Percentiles rank a stretch among this genome's conserved stretches.
Conservation (phyloP, 1,140 invertebrate genomes). For the Eubasilissa regina region DNA sequence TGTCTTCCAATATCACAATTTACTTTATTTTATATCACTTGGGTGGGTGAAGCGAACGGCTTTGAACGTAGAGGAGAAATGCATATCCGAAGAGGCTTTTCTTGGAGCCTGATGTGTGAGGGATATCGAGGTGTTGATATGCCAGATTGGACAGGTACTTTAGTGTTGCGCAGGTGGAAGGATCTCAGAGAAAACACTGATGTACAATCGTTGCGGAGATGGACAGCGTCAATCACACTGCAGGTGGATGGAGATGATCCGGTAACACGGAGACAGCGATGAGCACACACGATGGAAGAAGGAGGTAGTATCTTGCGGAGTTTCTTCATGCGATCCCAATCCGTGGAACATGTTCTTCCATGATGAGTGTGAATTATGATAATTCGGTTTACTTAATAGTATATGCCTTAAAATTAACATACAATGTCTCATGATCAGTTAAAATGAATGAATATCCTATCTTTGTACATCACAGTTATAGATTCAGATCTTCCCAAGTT, state of each 20-base stretch:
- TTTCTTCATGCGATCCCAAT: slow-evolving; percentile 2
- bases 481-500: slow-evolving; percentile 59
- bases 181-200: slow-evolving; percentile 31
- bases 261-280: not conserved
- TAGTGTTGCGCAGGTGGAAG: slow-evolving; percentile 44
- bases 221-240: slow-evolving; percentile 19
- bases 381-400: slow-evolving; percentile 56
- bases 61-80: slow-evolving; percentile 14
- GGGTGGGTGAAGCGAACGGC: slow-evolving; percentile 14
- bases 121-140: slow-evolving; percentile 29
- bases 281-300: not conserved
- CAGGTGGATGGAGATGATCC: not conserved
- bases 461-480: slow-evolving; percentile 59
- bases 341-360: slow-evolving; percentile 2
- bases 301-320: not conserved
- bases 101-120: not conserved
- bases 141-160: slow-evolving; percentile 42
- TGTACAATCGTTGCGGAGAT: slow-evolving; percentile 24
- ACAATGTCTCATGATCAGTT: slow-evolving; percentile 54
- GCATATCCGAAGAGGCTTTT: not conserved
- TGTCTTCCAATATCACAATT: slow-evolving; percentile 49
- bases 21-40: slow-evolving; percentile 33
- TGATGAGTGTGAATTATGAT: slow-evolving; percentile 39
- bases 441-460: slow-evolving; percentile 58
- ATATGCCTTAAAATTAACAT: slow-evolving; percentile 57